phyloP scores from a whole-genome alignment of 2,888 invertebrate genomes.

The Nycteola revayana region DNA sequence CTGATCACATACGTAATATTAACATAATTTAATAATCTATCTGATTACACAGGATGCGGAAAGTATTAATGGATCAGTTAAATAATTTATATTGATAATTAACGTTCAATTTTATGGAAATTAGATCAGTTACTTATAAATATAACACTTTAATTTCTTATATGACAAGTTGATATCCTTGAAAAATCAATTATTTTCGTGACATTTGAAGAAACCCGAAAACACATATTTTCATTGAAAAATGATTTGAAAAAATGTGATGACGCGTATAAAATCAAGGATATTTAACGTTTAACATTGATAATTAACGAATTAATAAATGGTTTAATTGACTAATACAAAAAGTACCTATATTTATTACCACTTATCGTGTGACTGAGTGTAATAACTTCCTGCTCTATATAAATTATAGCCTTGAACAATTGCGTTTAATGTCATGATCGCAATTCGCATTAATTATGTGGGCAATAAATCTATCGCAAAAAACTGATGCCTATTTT shows the following conservation, averaged over 20 bases:
- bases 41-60: too few species aligned
- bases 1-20: too few species aligned
- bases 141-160: too few species aligned
- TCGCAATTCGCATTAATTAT: slow-evolving; percentile 10
- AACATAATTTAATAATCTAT: too few species aligned
- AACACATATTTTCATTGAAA: slow-evolving; percentile 5
- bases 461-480: too few species aligned
- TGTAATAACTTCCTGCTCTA: slow-evolving; percentile 36
- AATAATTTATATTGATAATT: too few species aligned
- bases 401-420: slow-evolving; percentile 29
- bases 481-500: too few species aligned
- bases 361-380: slow-evolving; percentile 9
- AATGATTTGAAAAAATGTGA: slow-evolving; percentile 2
- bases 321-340: slow-evolving; percentile 7
- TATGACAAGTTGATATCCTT: slow-evolving; percentile 26
- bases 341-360: slow-evolving; percentile 27
- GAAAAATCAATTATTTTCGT: slow-evolving; percentile 27
- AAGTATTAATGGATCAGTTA: too few species aligned
- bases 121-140: too few species aligned
- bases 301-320: slow-evolving; percentile 4
- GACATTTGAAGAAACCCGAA: slow-evolving; percentile 13
- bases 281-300: slow-evolving; percentile 2
- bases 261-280: slow-evolving; percentile 11
- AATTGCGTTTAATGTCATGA: slow-evolving; percentile 30
- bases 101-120: too few species aligned